Percentiles rank a stretch among this genome's conserved stretches.
Evolutionary conservation across 2,113 vertebrate species (phyloP).

Genomic region (Microcebus jonahi): DNA sequence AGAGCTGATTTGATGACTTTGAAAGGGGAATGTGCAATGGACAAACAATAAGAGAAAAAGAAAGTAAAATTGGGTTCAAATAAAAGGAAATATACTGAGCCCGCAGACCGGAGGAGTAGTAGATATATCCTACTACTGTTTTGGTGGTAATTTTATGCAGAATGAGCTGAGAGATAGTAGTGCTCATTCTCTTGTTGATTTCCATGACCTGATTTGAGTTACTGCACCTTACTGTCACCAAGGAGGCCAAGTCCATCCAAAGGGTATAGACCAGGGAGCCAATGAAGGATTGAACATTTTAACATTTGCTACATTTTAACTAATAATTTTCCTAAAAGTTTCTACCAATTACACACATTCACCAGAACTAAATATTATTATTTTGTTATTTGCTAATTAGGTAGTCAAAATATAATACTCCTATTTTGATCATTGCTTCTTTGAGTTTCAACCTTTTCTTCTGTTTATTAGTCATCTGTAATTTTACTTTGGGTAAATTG

Average conservation of each 20-base stretch:
- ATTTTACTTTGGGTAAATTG: not conserved
- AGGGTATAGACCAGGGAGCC: not conserved
- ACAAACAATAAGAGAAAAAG: not conserved
- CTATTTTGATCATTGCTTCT: slow-evolving; percentile 38
- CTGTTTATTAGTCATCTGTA: not conserved
- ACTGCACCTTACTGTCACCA: not conserved
- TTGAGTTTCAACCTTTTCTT: slow-evolving; percentile 19
- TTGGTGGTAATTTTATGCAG: not conserved
- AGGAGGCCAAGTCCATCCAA: not conserved
- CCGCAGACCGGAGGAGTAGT: not conserved
- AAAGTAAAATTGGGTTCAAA: not conserved
- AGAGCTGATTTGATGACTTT: not conserved
- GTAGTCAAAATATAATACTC: not conserved
- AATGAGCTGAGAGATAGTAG: not conserved
- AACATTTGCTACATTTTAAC: not conserved
- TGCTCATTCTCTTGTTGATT: not conserved
- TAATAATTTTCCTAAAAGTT: not conserved
- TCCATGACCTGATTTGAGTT: not conserved
- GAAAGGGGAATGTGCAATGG: not conserved
- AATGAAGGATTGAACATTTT: not conserved
- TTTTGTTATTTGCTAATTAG: not conserved
- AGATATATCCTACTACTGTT: not conserved
- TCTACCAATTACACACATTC: not conserved
- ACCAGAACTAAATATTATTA: slow-evolving; percentile 17
- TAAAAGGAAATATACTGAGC: not conserved